phyloP scores from a whole-genome alignment of 2,113 vertebrate species.

The Gasterosteus nipponicus region DNA sequence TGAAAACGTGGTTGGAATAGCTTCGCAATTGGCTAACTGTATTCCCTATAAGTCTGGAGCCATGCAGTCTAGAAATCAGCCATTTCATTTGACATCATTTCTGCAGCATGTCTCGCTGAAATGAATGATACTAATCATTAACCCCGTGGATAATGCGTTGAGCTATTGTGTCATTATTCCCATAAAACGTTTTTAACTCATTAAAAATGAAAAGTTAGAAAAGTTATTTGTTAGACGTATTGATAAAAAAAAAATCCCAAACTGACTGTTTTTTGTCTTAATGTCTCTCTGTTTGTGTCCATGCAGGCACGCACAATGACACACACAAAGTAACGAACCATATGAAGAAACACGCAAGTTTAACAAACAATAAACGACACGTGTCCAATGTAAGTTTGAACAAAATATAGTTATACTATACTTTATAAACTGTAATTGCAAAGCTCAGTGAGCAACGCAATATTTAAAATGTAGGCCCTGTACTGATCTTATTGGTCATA shows the following conservation, averaged over 20 bases:
- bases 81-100: slow-evolving; percentile 59
- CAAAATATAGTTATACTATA: background rate
- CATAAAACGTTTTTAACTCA: slow-evolving; percentile 15
- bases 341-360: background rate
- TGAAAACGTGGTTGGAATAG: slow-evolving; percentile 44
- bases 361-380: slow-evolving; percentile 1
- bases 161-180: slow-evolving; percentile 16
- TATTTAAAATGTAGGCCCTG: slow-evolving; percentile 1
- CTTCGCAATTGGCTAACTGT: slow-evolving; percentile 36
- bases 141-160: slow-evolving; percentile 35
- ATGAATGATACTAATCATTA: slow-evolving; percentile 58
- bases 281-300: background rate
- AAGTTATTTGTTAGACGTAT: background rate
- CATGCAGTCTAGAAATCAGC: slow-evolving; percentile 67
- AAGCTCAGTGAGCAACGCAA: slow-evolving; percentile 41
- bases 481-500: slow-evolving; percentile 16
- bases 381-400: background rate
- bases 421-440: slow-evolving; percentile 3
- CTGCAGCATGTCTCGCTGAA: slow-evolving; percentile 44
- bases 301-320: background rate
- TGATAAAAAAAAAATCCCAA: background rate
- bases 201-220: background rate
- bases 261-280: background rate
- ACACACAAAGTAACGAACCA: background rate
- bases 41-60: slow-evolving; percentile 54